Evolutionary conservation across 1,140 invertebrate genomes (phyloP).

Genomic region (Globodera rostochiensis): DNA sequence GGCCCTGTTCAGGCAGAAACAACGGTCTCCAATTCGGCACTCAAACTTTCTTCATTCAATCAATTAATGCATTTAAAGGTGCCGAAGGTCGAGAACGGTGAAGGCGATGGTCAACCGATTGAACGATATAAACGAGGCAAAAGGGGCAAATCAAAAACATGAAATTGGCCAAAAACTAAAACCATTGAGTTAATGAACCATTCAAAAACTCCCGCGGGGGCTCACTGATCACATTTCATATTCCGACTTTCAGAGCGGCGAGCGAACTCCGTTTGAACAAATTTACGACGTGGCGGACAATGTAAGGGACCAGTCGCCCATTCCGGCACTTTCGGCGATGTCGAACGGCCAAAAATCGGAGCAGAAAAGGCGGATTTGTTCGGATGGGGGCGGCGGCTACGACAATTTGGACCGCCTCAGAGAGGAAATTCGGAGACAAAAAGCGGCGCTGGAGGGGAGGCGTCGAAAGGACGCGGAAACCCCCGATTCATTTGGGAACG

Average conservation of each 20-base stretch:
- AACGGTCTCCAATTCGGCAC: neutral
- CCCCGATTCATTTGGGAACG: neutral
- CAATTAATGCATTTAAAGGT: neutral
- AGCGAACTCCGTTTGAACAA: neutral
- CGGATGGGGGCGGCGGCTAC: slow-evolving; percentile 13
- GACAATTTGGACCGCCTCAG: slow-evolving; percentile 24
- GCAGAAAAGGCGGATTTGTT: neutral
- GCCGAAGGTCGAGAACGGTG: neutral
- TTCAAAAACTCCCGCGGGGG: no score
- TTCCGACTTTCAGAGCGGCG: neutral
- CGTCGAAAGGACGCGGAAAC: neutral
- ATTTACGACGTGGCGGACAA: neutral
- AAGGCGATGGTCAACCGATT: neutral
- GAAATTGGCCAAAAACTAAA: no score
- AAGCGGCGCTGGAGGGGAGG: slow-evolving; percentile 13
- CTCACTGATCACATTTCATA: no score
- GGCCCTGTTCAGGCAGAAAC: neutral
- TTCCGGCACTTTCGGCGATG: neutral
- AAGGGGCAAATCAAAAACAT: neutral
- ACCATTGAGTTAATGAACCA: no score
- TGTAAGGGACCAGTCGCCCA: neutral
- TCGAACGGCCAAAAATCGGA: neutral
- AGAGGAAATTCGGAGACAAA: slow-evolving; percentile 22
- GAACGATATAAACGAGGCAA: neutral
- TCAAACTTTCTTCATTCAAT: no score